Evolutionary conservation across 2,113 vertebrate genomes (phyloP).

Genomic region (Mugil cephalus): DNA sequence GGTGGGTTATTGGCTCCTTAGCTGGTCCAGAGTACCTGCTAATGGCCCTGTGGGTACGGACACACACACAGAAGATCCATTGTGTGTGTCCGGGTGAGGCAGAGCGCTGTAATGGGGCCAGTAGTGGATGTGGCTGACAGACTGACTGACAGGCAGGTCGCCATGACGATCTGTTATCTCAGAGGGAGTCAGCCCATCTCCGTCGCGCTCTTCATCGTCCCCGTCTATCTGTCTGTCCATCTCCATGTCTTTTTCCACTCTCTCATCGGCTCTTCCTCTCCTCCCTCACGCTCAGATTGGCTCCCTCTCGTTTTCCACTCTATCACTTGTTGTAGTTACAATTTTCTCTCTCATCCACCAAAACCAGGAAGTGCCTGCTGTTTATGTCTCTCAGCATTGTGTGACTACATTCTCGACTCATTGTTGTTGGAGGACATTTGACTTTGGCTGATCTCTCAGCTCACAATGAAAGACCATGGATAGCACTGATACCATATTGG

Average conservation of each 20-base stretch:
- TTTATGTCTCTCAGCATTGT: not conserved
- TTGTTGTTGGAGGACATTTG: not conserved
- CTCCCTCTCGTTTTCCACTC: not conserved
- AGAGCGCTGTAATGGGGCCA: conserved; percentile 56
- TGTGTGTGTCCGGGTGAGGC: conserved; percentile 61
- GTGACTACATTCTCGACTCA: not conserved
- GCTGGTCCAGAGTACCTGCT: conserved; percentile 66
- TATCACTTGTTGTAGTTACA: not conserved
- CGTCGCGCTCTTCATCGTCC: conserved; percentile 47
- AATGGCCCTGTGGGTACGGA: conserved; percentile 58
- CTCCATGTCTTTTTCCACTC: conserved; percentile 62
- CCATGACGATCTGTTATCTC: conserved; percentile 68
- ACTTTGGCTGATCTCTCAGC: not conserved
- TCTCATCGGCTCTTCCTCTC: conserved; percentile 57
- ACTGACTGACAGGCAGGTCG: conserved; percentile 75
- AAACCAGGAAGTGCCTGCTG: not conserved
- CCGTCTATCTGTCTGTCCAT: conserved; percentile 64
- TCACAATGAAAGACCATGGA: not conserved
- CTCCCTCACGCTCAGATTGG: conserved; percentile 3
- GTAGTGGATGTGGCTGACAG: conserved; percentile 78
- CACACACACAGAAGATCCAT: conserved; percentile 72
- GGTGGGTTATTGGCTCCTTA: conserved; percentile 42
- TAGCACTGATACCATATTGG: not conserved
- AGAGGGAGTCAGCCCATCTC: conserved; percentile 41
- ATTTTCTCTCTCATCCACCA: not conserved